Evolutionary conservation across 2,888 invertebrate species (phyloP), one percentile per base, ranked within the genome.

Genomic region (Cryptosula pallasiana): DNA sequence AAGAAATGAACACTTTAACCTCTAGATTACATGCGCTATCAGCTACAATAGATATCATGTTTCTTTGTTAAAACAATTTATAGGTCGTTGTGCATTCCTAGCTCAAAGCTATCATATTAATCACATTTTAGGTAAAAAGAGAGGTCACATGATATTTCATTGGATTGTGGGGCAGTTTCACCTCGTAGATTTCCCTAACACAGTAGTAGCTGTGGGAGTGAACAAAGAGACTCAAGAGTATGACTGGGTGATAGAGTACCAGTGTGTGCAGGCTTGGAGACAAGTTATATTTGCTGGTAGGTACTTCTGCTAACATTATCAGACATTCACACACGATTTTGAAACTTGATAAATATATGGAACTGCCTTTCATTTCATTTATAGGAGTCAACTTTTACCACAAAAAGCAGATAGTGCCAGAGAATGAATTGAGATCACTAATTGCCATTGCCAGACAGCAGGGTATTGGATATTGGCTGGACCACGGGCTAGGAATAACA

Each of bases 351-450:
- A n/a, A n/a, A n/a, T n/a, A n/a, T n/a, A n/a, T n/a, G n/a, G n/a
- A n/a, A n/a, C n/a, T n/a, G n/a, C n/a, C n/a, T n/a, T n/a, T n/a
- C n/a, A n/a, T n/a, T n/a, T n/a, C n/a, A 13, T 9, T 20, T 55
- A 25, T n/a, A 55, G 63, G 63, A 29, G 27, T 63, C 13, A 63
- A 63, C 32, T 63, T 63, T n/a, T 63, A 63, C 32, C 63, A 63
- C n/a, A 63, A 34, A 32, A 2, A 63, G 13, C 25, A 32, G 32
- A 13, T 32, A 29, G 29, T 32, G 27, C 9, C 9, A 32, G 29
- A 27, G 5, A 32, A 32, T 29, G 63, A 32, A 27, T 34, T 29
- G 5, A 5, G 32, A 32, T 9, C 9, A 27, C 20, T 63, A 27
- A 63, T 32, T 13, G 29, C 20, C 2, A 32, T 63, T 29, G 63